Base-by-base conservation (phyloP, 2,113 vertebrate genomes). In the Laticauda colubrina region DNA sequence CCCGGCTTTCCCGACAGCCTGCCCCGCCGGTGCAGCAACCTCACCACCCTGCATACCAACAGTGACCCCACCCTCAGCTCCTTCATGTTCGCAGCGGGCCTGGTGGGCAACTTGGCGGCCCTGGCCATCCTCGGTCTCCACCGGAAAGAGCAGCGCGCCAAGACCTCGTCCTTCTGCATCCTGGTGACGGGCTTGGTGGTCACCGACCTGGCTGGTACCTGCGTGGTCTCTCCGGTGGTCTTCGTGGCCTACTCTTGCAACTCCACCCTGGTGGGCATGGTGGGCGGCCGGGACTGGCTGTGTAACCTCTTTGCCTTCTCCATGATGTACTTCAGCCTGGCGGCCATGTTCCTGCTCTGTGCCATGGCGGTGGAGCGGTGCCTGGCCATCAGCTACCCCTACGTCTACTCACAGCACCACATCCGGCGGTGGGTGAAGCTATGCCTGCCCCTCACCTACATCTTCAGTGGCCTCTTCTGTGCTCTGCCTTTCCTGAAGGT, bases 321-420 rank as follows among this genome's bases (percentile, higher is more conserved):
- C 91, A 98, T 99, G 98, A 98, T 98, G 57, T 98, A 98, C 97
- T 99, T 99, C 15, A 98, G 98, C 93, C 96, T 98, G 95, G 98
- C 98, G 0, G 97, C 98, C 94, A 99, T 97, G 39, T 96, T 98
- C 90, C 98, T 99, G 91, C 97, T 99, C 24, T 98, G 97, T 3
- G 96, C 98, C 94, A 99, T 99, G 98, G 98, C 98, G 0, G 98
- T 99, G 95, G 98, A 99, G 93, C 97, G 98, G 56, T 99, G 98
- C 96, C 97, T 99, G 94, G 98, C 98, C n/a, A 98, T 99, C 96
- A 98, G 98, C 95, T 98, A 98, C 96, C 98, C 98, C 0, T 99
- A 99, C 92, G 96, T 98, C 53, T 99, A 99, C 94, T 97, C 98
- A 0, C 97, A 97, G 59, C 97, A 98, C 94, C 97, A 98, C 2